A percentile compares a stretch with the other conserved stretches of the same genome.
Conservation (phyloP, 2,113 vertebrate species). For the Canis aureus region DNA sequence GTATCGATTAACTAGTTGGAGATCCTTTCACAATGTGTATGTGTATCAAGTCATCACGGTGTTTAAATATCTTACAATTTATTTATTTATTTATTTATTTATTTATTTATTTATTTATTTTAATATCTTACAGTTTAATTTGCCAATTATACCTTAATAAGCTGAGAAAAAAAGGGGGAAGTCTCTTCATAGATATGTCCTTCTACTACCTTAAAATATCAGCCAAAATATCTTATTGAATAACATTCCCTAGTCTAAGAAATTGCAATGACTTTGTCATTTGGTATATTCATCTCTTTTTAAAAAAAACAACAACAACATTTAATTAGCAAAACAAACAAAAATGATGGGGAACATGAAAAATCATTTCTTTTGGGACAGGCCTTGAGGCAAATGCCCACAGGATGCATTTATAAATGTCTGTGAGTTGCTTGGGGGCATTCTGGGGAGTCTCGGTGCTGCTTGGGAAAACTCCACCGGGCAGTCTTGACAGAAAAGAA, state of each 20-base stretch:
- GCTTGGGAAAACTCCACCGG: not conserved
- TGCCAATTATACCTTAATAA: not conserved
- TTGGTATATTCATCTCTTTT: conserved; percentile 1
- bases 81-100: too few species aligned
- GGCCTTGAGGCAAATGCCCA: not conserved
- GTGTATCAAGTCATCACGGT: not conserved
- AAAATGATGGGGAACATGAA: not conserved
- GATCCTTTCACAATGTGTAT: not conserved
- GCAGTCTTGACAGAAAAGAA: not conserved
- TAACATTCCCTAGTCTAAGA: not conserved
- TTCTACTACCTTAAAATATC: not conserved
- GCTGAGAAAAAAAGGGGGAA: not conserved
- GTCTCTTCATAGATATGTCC: not conserved
- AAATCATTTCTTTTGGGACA: conserved; percentile 7
- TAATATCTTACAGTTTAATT: not conserved
- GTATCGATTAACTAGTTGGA: not conserved
- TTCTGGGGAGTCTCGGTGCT: not conserved
- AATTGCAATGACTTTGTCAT: not conserved
- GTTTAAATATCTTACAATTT: not conserved
- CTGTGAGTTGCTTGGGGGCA: not conserved
- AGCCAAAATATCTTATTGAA: not conserved
- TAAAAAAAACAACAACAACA: not conserved
- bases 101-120: too few species aligned
- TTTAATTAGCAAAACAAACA: conserved; percentile 3
- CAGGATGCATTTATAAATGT: not conserved